These are phyloP conservation scores for Pseudoatta argentina DNA, from an alignment of 1,140 invertebrate genomes.

Conservation along the genomic window DNA sequence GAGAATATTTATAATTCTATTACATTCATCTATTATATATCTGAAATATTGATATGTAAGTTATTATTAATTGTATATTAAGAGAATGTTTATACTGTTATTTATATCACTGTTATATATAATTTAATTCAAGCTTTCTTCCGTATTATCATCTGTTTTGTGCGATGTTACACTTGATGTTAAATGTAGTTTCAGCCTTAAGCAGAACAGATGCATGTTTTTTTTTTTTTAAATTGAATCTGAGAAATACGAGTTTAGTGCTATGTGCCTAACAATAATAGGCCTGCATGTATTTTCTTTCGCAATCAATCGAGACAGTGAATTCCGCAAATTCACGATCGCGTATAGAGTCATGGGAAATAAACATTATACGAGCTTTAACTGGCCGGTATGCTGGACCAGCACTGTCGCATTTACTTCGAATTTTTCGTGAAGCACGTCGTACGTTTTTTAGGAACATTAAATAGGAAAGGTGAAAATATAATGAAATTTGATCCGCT, in stretches of 20 bases:
- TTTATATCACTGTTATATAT: neutral
- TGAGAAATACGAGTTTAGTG: neutral
- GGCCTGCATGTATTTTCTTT: neutral
- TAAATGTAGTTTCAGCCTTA: neutral
- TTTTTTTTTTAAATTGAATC: neutral
- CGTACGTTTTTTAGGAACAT: neutral
- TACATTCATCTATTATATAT: neutral
- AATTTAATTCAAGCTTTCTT: neutral
- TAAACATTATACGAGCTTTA: conserved; percentile 68
- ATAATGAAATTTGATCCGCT: neutral
- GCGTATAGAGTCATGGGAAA: neutral
- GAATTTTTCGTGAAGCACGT: neutral
- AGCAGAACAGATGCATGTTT: neutral
- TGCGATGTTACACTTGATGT: neutral
- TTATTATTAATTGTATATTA: neutral
- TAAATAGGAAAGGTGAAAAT: neutral
- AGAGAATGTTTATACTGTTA: conserved; percentile 20
- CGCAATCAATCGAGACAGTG: neutral
- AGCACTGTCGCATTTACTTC: conserved; percentile 60
- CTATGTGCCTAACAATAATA: conserved; percentile 5
- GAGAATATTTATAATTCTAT: neutral
- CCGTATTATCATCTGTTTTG: neutral
- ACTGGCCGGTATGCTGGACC: conserved; percentile 40
- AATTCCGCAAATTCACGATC: neutral
- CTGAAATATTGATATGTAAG: neutral